Evolutionary conservation across 2,113 vertebrate species (phyloP).

Genomic region (Motacilla alba): DNA sequence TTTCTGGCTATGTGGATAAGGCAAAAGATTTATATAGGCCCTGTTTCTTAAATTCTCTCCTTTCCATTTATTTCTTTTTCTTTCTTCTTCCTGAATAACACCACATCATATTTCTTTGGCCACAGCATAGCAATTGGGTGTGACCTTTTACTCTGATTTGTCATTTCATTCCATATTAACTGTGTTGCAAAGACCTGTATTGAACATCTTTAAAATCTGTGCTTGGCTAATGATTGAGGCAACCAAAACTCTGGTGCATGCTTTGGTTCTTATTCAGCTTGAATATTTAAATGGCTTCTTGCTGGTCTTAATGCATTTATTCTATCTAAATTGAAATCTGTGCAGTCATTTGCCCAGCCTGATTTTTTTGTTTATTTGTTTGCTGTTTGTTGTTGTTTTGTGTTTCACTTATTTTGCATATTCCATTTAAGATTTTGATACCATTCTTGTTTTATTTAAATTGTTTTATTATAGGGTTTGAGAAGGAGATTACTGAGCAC

Average conservation of each 20-base stretch:
- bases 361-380: neutral
- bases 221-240: neutral
- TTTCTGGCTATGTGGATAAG: neutral
- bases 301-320: neutral
- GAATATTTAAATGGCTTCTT: slow-evolving; percentile 38
- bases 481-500: neutral
- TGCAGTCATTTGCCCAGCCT: neutral
- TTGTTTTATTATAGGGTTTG: neutral
- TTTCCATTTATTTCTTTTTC: neutral
- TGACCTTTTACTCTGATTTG: slow-evolving; percentile 16
- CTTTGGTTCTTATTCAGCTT: neutral
- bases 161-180: slow-evolving; percentile 9
- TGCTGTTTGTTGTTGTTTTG: neutral
- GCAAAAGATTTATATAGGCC: neutral
- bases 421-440: neutral
- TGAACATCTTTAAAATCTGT: slow-evolving; percentile 19
- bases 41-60: neutral
- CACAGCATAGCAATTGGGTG: neutral
- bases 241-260: neutral
- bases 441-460: neutral
- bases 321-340: slow-evolving; percentile 22
- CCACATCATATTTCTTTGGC: neutral
- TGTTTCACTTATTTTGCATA: neutral
- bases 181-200: neutral
- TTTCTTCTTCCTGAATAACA: neutral